Evolutionary conservation across 2,888 invertebrate species (phyloP).

Genomic region (Andrena bicolor): DNA sequence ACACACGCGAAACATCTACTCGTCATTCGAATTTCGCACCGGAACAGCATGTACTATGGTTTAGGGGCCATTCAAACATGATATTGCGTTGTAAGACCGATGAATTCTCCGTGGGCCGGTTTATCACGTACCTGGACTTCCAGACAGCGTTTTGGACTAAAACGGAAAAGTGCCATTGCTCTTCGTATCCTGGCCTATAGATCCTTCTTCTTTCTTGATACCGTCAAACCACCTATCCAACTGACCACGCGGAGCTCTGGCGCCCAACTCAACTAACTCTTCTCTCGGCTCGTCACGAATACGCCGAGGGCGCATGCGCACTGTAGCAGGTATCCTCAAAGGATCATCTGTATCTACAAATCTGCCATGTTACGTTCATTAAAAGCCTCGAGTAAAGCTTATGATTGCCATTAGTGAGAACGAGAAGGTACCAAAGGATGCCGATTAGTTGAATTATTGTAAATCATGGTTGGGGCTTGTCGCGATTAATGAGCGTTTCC

Average conservation of each 20-base stretch:
- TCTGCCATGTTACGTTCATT: constrained; percentile 36
- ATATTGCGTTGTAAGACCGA: constrained; percentile 28
- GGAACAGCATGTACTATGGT: constrained; percentile 62
- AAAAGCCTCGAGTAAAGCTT: background rate
- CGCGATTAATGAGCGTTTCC: background rate
- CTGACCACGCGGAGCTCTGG: constrained; percentile 82
- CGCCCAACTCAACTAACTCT: constrained; percentile 79
- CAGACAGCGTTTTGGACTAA: constrained; percentile 81
- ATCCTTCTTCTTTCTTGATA: constrained; percentile 64
- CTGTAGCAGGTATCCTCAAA: constrained; percentile 44
- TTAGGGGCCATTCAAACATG: constrained; percentile 55
- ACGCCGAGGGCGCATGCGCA: constrained; percentile 62
- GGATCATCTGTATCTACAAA: constrained; percentile 45
- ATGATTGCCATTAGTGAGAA: background rate
- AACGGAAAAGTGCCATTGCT: constrained; percentile 83
- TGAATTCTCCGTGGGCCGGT: constrained; percentile 28
- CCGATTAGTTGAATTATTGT: background rate
- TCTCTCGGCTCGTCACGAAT: constrained; percentile 59
- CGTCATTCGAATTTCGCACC: constrained; percentile 71
- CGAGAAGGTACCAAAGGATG: background rate
- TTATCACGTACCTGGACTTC: constrained; percentile 80
- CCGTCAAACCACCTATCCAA: constrained; percentile 71
- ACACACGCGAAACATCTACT: constrained; percentile 43
- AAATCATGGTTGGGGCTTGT: background rate
- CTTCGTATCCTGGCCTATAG: constrained; percentile 67